Base-by-base conservation (phyloP, 1,140 invertebrate species). In the Zaprionus gabonicus region DNA sequence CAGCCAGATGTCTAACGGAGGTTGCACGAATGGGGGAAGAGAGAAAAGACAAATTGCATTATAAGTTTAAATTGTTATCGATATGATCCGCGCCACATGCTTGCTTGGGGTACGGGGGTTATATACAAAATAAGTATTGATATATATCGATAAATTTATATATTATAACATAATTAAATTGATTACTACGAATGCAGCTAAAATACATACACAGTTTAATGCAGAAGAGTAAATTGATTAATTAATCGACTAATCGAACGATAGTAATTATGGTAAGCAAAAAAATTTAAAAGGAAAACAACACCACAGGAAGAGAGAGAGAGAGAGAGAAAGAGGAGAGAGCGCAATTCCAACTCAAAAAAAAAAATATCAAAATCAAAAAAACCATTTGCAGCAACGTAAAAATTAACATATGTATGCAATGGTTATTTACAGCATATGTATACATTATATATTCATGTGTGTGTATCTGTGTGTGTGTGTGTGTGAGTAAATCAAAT, bases 1-100 rank as follows among this genome's bases (percentile, higher is more conserved):
- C 31, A 77, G 56, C 68, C 59, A 90, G 65, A 72, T 88, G 81
- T 90, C 85, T 46, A 17, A 17, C 41, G 6, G 1, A 17, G n/a
- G 2, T 46, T 90, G 71, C 65, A 31, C 7, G 7, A 4, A 51
- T 23, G 17, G 25, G 23, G 9, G 23, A 27, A 20, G 9, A 28
- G n/a, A 41, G 9, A 46, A 1, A 60, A 2, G 28, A 41, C 27
- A 3, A 20, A 28, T 17, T 27, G 15, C 34, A 25, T 59, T 25
- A 20, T 59, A 27, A 59, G 23, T 44, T 25, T 38, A 15, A 57
- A 34, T 20, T 31, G 31, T 1, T 23, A 51, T 25, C 2, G 4
- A 20, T 20, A 23, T 20, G 17, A 34, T 10, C 17, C 17, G 13
- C 28, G 28, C 28, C 49, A 51, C 60, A 65, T 65, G 63, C 63